phyloP scores from a whole-genome alignment of 2,888 invertebrate genomes.

The Pelosia muscerda region DNA sequence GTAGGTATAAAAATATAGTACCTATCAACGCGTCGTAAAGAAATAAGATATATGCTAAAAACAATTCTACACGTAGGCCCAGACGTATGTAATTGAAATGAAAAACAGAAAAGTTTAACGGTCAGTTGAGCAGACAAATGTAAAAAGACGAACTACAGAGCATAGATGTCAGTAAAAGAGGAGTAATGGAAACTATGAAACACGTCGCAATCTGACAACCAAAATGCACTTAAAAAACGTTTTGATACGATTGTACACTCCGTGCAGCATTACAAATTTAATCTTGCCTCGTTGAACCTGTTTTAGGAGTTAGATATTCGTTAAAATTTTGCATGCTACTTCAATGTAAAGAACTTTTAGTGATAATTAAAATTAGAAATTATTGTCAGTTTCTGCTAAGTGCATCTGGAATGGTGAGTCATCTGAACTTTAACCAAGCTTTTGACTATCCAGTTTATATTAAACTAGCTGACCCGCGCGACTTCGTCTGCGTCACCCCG shows the following conservation, averaged over 20 bases:
- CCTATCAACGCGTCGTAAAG: no score
- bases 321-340: not conserved
- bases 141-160: constrained; percentile 38
- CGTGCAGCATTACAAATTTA: not conserved
- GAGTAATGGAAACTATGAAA: constrained; percentile 62
- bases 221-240: constrained; percentile 37
- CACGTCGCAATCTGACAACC: constrained; percentile 48
- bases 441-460: no score
- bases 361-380: not conserved
- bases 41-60: no score
- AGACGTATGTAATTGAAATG: not conserved
- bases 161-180: constrained; percentile 49
- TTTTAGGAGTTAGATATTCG: not conserved
- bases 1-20: no score
- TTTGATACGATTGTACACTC: not conserved
- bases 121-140: constrained; percentile 54
- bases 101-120: constrained; percentile 44
- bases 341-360: no score
- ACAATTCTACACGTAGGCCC: no score
- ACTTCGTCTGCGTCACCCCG: no score
- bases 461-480: no score
- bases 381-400: not conserved
- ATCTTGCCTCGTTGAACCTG: not conserved
- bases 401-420: no score
- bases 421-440: no score